Conservation (phyloP, 2,797 vertebrate species). For the Peromyscus nudipes region DNA sequence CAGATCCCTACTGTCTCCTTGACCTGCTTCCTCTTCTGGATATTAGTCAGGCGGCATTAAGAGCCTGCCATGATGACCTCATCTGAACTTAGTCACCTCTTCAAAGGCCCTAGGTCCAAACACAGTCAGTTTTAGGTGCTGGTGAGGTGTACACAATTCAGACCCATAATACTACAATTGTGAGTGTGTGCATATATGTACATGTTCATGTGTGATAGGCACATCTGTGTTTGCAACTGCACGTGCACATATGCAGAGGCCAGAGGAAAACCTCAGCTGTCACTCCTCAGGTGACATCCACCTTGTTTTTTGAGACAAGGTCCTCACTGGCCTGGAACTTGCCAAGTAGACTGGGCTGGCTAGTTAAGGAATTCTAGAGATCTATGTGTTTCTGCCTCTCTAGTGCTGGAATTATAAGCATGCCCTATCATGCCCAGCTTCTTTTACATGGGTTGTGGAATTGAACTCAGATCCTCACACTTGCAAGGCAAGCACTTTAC, state of each 20-base stretch:
- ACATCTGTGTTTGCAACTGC: background rate
- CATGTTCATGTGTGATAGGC: background rate
- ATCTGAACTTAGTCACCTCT: background rate
- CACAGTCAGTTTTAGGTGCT: background rate
- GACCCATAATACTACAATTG: background rate
- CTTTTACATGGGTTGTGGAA: background rate
- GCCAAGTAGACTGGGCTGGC: background rate
- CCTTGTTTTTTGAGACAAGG: background rate
- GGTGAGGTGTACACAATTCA: background rate
- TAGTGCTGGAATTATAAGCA: background rate
- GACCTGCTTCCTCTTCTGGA: background rate
- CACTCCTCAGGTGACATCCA: background rate
- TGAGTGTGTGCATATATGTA: background rate
- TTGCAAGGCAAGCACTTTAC: background rate
- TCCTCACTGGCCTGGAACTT: background rate
- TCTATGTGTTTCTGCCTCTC: background rate
- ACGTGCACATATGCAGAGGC: background rate
- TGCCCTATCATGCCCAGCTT: background rate
- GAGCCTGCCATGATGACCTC: background rate
- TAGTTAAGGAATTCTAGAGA: background rate
- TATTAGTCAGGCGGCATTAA: background rate
- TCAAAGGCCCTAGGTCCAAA: background rate
- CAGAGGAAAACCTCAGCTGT: background rate
- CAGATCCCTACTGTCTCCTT: background rate
- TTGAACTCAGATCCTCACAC: background rate